Conservation (phyloP, 2,113 vertebrate genomes). For the Anser brachyrhynchus region DNA sequence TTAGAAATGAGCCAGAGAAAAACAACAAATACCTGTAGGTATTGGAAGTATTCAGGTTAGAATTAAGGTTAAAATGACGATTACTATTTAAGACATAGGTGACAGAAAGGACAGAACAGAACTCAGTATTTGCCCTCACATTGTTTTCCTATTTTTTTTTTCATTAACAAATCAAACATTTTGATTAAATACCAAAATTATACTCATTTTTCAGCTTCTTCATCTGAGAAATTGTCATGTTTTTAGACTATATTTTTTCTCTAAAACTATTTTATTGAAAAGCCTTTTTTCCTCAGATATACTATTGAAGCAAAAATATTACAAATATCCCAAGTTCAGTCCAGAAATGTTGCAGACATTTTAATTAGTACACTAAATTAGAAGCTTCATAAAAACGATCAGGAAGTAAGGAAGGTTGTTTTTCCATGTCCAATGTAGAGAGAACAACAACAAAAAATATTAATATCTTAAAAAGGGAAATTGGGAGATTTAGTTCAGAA, state of each 20-base stretch:
- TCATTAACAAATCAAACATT: not conserved
- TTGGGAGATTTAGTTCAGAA: not conserved
- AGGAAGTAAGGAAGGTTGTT: not conserved
- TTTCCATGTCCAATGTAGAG: not conserved
- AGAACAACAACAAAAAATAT: not conserved
- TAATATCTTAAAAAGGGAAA: not conserved
- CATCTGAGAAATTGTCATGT: not conserved
- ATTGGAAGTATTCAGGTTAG: not conserved
- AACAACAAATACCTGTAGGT: not conserved
- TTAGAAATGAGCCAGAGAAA: not conserved
- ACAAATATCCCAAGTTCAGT: not conserved
- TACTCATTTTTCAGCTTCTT: not conserved
- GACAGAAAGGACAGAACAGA: not conserved
- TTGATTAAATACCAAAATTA: not conserved
- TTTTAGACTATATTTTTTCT: rapidly evolving
- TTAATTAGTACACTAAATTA: not conserved
- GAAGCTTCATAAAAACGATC: not conserved
- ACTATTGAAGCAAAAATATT: not conserved
- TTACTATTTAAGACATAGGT: not conserved
- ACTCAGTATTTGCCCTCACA: not conserved
- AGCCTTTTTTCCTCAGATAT: rapidly evolving
- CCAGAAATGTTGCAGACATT: not conserved
- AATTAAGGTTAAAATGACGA: not conserved
- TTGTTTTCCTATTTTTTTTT: not conserved
- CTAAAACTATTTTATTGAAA: not conserved